Conservation (phyloP, 2,888 invertebrate genomes). For the Smittia sp. region DNA sequence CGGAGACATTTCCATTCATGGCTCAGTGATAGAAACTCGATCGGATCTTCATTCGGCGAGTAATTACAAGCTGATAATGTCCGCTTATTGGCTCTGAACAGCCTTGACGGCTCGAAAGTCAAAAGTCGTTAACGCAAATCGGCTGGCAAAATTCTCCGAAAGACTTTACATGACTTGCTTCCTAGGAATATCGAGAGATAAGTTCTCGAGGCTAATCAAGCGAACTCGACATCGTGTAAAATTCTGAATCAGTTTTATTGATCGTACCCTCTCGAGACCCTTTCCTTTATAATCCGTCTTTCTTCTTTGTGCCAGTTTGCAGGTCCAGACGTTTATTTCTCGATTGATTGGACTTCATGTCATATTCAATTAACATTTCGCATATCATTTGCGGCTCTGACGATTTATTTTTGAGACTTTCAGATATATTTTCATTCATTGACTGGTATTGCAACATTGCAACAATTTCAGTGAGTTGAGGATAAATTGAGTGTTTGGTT, state of each 20-base stretch:
- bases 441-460: background rate
- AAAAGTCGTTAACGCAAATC: background rate
- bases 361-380: constrained; percentile 24
- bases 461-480: background rate
- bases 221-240: constrained; percentile 4
- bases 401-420: background rate
- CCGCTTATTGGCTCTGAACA: background rate
- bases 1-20: background rate
- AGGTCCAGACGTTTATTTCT: constrained; percentile 30
- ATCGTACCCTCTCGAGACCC: background rate
- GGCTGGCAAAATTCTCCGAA: background rate
- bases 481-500: too few relatives aligned
- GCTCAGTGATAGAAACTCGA: constrained; percentile 3
- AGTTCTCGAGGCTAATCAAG: background rate
- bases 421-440: constrained; percentile 10
- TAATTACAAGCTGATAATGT: constrained; percentile 5
- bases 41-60: background rate
- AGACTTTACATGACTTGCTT: constrained; percentile 27
- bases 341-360: constrained; percentile 37
- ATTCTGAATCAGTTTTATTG: constrained; percentile 9
- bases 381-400: background rate
- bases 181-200: background rate
- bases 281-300: background rate
- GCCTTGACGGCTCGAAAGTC: background rate
- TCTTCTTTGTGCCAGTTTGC: constrained; percentile 4